Conservation (phyloP, 2,888 invertebrate species). For the Andrena haemorrhoa region DNA sequence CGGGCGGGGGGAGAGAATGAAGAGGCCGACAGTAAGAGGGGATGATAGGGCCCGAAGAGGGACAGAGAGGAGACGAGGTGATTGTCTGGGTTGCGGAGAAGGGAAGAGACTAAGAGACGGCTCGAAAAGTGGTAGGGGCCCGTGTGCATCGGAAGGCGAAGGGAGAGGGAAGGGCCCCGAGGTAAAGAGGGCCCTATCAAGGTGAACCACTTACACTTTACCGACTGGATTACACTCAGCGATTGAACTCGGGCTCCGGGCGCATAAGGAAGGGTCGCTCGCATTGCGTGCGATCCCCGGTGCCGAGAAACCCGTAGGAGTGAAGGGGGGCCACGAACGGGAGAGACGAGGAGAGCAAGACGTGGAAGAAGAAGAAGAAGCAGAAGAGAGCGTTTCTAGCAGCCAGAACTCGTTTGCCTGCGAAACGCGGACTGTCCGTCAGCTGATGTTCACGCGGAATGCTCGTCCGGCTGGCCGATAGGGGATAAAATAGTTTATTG, state of each 20-base stretch:
- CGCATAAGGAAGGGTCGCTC: constrained; percentile 72
- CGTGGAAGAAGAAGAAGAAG: background rate
- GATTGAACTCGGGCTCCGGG: constrained; percentile 76
- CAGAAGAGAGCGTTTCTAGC: constrained; percentile 31
- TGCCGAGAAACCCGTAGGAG: constrained; percentile 60
- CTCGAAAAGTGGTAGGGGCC: constrained; percentile 49
- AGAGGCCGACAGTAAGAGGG: constrained; percentile 43
- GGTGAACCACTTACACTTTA: constrained; percentile 83
- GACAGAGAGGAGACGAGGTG: constrained; percentile 35
- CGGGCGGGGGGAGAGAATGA: constrained; percentile 12
- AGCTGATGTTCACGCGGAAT: constrained; percentile 57
- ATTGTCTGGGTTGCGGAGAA: constrained; percentile 39
- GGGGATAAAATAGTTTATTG: constrained; percentile 62
- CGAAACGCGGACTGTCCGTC: constrained; percentile 52
- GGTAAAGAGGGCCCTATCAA: constrained; percentile 80
- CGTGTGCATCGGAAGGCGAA: constrained; percentile 49
- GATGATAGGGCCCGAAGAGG: constrained; percentile 44
- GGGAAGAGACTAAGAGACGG: constrained; percentile 44
- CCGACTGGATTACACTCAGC: constrained; percentile 84
- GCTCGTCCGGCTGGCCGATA: constrained; percentile 27
- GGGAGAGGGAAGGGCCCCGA: constrained; percentile 63
- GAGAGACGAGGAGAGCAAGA: too few species aligned
- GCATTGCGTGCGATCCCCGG: constrained; percentile 70
- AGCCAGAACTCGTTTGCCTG: constrained; percentile 52
- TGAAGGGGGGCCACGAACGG: background rate